Evolutionary conservation across 1,140 invertebrate species (phyloP), one percentile per base, ranked within the genome.

Genomic region (Micrasema longulum): DNA sequence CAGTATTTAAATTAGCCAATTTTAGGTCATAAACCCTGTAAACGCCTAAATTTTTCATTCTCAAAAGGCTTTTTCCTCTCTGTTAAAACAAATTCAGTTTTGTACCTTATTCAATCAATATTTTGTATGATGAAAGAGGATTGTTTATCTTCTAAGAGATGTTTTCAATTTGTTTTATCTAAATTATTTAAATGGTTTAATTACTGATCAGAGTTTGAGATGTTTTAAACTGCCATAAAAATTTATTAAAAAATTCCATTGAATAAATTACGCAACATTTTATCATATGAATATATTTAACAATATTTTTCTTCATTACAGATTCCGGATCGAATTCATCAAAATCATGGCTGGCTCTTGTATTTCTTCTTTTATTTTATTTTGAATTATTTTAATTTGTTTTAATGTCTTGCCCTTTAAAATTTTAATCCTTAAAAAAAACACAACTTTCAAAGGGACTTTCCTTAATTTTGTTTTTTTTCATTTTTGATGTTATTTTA

Each of bases 311-410:
- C 4, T 53, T 53, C 5, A n/a, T 60, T 60, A 41, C 55, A 60
- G 55, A 36, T 60, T 18, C 7, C 18, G 35, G 35, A 20, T 11
- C 55, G 14, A 38, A 38, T 18, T 38, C 20, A 41, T 60, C 35
- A 38, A 38, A 60, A 11, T 22, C 55, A 0, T 22, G 16, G 36
- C 38, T 60, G 35, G 14, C 35, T 18, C 16, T 60, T 38, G 20
- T 60, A 60, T n/a, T 53, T 10, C 18, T 6, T 1, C 6, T 60
- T 12, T 12, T 60, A 41, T 60, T 60, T 22, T 43, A 60, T 23
- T 60, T 20, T 1, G 5, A 12, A 2, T 38, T 14, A 20, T 7
- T 43, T 35, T 16, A 53, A 53, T n/a, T n/a, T n/a, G n/a, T n/a
- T n/a, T n/a, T n/a, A n/a, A n/a, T n/a, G n/a, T n/a, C n/a, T n/a